Conservation (phyloP, 1,140 invertebrate species). For the Aphidius ervi region DNA sequence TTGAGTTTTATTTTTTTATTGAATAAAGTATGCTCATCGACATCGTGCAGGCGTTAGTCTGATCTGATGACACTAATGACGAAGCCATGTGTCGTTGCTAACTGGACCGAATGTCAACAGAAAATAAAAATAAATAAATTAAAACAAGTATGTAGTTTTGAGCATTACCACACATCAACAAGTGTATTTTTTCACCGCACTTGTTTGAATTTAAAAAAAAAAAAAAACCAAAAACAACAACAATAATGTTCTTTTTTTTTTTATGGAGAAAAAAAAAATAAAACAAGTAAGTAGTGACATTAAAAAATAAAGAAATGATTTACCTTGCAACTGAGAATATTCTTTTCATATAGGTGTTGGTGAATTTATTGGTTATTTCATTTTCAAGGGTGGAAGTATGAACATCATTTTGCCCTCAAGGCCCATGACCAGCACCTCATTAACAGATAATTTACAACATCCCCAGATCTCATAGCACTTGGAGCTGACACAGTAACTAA, state of each 20-base stretch:
- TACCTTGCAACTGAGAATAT: conserved; percentile 53
- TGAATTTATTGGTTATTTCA: conserved; percentile 49
- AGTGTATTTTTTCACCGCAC: too few relatives aligned
- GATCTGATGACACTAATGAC: conserved; percentile 43
- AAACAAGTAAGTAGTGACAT: too few relatives aligned
- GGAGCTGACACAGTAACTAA: too few relatives aligned
- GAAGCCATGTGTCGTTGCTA: conserved; percentile 42
- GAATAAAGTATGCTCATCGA: conserved; percentile 10
- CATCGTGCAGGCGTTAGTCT: conserved; percentile 37
- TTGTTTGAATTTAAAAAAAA: too few relatives aligned
- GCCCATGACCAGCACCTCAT: conserved; percentile 51
- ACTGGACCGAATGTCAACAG: conserved; percentile 31
- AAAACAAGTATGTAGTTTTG: conserved; percentile 28
- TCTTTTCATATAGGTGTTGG: conserved; percentile 43
- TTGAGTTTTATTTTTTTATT: not conserved
- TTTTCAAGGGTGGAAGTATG: conserved; percentile 35
- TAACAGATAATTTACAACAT: conserved; percentile 53
- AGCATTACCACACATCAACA: conserved; percentile 20
- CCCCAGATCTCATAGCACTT: too few relatives aligned
- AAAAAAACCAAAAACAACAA: too few relatives aligned
- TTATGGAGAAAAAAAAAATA: too few relatives aligned
- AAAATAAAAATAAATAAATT: conserved; percentile 10
- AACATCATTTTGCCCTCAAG: conserved; percentile 30
- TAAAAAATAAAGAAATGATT: conserved; percentile 38
- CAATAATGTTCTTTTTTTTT: too few relatives aligned